phyloP scores from a whole-genome alignment of 1,140 invertebrate genomes.

The Ruditapes philippinarum region DNA sequence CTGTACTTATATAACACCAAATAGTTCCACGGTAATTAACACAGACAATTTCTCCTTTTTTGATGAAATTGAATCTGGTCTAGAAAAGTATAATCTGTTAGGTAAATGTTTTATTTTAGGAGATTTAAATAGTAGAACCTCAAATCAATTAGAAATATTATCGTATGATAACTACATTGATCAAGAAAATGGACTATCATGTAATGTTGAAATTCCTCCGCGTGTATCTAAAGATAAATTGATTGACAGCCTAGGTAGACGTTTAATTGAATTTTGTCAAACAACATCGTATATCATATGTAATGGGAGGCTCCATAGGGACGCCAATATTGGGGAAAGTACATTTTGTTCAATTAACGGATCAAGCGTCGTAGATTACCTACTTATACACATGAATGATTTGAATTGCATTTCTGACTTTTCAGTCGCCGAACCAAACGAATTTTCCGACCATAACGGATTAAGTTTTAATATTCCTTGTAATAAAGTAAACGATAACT shows the following conservation, averaged over 20 bases:
- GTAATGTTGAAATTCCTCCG: not conserved
- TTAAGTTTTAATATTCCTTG: not conserved
- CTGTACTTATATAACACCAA: slow-evolving; percentile 32
- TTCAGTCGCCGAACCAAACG: not conserved
- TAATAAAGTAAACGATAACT: not conserved
- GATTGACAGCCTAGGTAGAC: slow-evolving; percentile 14
- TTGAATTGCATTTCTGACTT: not conserved
- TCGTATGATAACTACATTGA: not conserved
- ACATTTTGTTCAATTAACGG: not conserved
- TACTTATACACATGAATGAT: slow-evolving; percentile 2
- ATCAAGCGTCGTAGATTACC: not conserved
- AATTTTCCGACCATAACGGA: slow-evolving; percentile 4
- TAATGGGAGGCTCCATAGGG: slow-evolving; percentile 3
- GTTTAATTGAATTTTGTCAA: slow-evolving; percentile 28
- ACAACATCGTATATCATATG: not conserved
- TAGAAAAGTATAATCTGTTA: slow-evolving; percentile 28
- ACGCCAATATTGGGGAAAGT: not conserved
- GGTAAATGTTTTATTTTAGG: not conserved
- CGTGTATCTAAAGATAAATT: slow-evolving; percentile 15
- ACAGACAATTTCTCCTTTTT: slow-evolving; percentile 28
- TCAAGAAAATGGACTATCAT: not conserved
- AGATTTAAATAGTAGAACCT: not conserved
- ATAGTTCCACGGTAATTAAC: not conserved
- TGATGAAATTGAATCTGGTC: slow-evolving; percentile 37
- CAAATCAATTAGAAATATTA: not conserved